A percentile compares a stretch with the other conserved stretches of the same genome.
These are phyloP conservation scores for Myotis lucifugus DNA, from an alignment of 2,113 vertebrate genomes.

Conservation along the genomic window DNA sequence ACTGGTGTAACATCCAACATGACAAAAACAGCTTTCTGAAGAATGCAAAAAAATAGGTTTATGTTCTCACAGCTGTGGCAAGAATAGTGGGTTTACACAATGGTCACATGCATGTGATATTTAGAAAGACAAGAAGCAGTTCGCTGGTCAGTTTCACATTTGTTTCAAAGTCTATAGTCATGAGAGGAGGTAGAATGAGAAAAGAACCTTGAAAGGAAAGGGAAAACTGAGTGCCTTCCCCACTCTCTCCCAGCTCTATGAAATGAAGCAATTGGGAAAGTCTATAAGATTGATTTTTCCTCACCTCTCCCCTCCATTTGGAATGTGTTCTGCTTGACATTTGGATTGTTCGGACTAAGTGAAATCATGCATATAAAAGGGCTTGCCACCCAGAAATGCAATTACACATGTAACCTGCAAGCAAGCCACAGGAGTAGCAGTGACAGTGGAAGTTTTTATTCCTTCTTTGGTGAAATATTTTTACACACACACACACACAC, in stretches of 20 bases:
- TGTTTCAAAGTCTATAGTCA: neutral
- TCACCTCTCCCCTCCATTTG: neutral
- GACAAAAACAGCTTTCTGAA: neutral
- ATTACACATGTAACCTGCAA: neutral
- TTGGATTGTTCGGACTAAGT: neutral
- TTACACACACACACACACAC: no score
- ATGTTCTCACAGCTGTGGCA: neutral
- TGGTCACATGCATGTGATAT: neutral
- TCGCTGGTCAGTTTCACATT: neutral
- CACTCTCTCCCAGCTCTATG: neutral
- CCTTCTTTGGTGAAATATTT: no score
- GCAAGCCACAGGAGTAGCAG: neutral
- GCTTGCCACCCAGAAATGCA: neutral
- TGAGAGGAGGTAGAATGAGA: neutral
- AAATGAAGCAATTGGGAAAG: neutral
- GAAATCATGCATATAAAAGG: neutral
- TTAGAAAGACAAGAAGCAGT: neutral
- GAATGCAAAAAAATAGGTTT: neutral
- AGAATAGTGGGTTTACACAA: neutral
- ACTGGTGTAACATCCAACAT: neutral
- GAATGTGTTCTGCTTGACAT: neutral
- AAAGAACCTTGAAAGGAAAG: neutral
- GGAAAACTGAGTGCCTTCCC: neutral
- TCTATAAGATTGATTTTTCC: neutral
- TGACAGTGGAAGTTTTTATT: no score